Evolutionary conservation across 2,113 vertebrate species (phyloP), one percentile per base, ranked within the genome.

Genomic region (Opisthocomus hoazin): DNA sequence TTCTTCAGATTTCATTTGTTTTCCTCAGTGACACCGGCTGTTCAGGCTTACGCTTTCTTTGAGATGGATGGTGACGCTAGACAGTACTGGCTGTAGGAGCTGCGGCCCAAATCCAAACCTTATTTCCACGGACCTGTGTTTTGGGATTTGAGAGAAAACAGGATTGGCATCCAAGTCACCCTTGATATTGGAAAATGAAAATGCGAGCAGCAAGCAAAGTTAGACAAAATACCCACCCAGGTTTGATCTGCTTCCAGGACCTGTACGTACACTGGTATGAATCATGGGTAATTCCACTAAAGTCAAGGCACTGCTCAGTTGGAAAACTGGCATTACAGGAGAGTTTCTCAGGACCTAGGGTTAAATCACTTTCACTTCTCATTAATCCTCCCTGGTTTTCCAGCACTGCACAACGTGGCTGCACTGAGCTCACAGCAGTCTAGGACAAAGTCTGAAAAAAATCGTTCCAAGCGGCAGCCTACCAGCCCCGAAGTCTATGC

Each of bases 91-190:
- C 57, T 91, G 57, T 53, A 87, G 83, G 74, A 85, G 48, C 78
- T 19, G 48, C 61, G 29, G n/a, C 75, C 77, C 50, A 91, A 85
- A 87, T 95, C 57, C 87, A 91, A 73, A 66, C 15, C 17, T 8
- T 57, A 41, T 80, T 82, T 89, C 78, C 54, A 58, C 2, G 6
- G 73, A 63, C 45, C 50, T 85, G 36, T 1, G 1, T 88, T 83
- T 66, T 70, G 77, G 76, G 76, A 90, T 89, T 93, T 92, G 76
- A 70, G 60, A 90, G 73, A 93, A 94, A 94, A 86, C 34, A 92
- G 41, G 64, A 89, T 80, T 68, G 71, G 36, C 45, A 76, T 80
- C 76, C 51, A 84, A 84, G 71, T 66, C 76, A 74, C 46, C 14
- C 56, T 77, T 50, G 30, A 46, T 92, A 76, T n/a, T 26, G 27